phyloP scores from a whole-genome alignment of 2,888 invertebrate genomes.

The Phalera bucephala region DNA sequence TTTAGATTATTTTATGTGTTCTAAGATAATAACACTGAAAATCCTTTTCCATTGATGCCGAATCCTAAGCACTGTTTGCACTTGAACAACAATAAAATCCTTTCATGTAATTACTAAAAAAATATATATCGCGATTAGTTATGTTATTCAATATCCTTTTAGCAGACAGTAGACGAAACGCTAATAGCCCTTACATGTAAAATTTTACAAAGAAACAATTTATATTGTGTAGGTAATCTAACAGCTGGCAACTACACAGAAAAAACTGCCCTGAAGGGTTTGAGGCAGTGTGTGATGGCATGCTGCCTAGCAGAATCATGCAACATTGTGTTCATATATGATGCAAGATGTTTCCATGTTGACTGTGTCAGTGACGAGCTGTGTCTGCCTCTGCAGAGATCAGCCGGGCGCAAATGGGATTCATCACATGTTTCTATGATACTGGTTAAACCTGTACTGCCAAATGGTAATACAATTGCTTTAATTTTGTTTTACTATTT shows the following conservation, averaged over 20 bases:
- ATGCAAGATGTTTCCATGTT: constrained; percentile 90
- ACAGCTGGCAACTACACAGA: constrained; percentile 85
- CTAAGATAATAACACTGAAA: too few relatives aligned
- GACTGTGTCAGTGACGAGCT: constrained; percentile 87
- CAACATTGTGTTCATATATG: constrained; percentile 91
- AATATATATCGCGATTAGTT: too few relatives aligned
- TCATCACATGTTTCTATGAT: constrained; percentile 89
- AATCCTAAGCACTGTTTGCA: too few relatives aligned
- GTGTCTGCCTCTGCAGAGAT: constrained; percentile 86
- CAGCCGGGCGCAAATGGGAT: constrained; percentile 75
- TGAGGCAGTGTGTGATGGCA: constrained; percentile 86
- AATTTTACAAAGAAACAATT: background rate
- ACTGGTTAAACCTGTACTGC: constrained; percentile 87
- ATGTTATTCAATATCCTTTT: too few relatives aligned
- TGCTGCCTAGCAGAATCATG: constrained; percentile 87
- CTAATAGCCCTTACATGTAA: too few relatives aligned
- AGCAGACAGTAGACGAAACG: too few relatives aligned
- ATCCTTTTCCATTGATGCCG: too few relatives aligned
- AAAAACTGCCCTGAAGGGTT: constrained; percentile 72
- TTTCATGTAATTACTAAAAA: too few relatives aligned
- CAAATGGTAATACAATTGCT: constrained; percentile 82
- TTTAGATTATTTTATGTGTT: constrained; percentile 12
- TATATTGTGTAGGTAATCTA: constrained; percentile 63
- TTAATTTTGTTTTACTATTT: too few relatives aligned
- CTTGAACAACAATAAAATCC: too few relatives aligned